Evolutionary conservation across 2,113 vertebrate genomes (phyloP).

Genomic region (Dicaeum eximium): DNA sequence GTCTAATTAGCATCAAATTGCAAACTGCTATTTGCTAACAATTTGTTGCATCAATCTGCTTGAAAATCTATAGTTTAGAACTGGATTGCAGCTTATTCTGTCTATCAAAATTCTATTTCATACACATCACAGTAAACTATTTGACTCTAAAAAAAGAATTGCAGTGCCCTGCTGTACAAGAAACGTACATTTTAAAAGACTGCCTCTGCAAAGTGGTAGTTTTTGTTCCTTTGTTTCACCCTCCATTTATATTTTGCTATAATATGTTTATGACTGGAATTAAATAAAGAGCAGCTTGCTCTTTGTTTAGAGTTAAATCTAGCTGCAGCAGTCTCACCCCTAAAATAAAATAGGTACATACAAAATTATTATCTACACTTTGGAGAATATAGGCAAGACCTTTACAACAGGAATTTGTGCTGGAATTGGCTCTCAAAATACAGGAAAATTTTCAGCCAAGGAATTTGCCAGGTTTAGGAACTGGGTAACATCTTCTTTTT

Average conservation of each 20-base stretch:
- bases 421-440: background rate
- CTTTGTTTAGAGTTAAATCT: background rate
- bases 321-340: background rate
- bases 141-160: conserved; percentile 49
- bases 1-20: conserved; percentile 88
- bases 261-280: background rate
- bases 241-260: background rate
- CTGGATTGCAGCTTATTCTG: conserved; percentile 77
- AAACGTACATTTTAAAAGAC: conserved; percentile 17
- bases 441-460: background rate
- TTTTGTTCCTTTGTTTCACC: background rate
- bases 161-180: conserved; percentile 51
- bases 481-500: background rate
- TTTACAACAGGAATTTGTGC: background rate
- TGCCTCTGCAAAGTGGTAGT: background rate
- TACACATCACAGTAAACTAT: conserved; percentile 69
- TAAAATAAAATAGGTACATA: background rate
- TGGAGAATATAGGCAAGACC: background rate
- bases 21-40: conserved; percentile 88
- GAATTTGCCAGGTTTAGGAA: background rate
- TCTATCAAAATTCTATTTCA: conserved; percentile 77
- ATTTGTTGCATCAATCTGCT: conserved; percentile 87
- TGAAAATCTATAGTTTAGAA: conserved; percentile 84
- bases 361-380: background rate
- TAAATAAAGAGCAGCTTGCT: background rate